Evolutionary conservation across 1,140 invertebrate species (phyloP).

Genomic region (Drosophila fuyamai): DNA sequence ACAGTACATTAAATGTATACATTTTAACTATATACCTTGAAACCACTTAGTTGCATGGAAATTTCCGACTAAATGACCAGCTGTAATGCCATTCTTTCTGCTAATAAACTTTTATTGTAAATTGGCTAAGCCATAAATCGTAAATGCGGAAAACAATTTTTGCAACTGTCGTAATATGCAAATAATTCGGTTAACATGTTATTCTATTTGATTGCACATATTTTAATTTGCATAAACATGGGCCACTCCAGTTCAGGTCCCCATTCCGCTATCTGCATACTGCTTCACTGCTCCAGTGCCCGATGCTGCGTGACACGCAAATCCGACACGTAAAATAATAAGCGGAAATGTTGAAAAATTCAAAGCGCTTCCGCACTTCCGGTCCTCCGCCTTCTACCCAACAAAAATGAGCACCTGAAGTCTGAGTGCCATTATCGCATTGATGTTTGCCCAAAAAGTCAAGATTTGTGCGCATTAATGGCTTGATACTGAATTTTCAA

Average conservation of each 20-base stretch:
- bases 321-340: constrained; percentile 81
- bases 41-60: neutral
- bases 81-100: neutral
- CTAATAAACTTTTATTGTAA: constrained; percentile 54
- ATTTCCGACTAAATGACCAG: constrained; percentile 1
- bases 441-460: constrained; percentile 70
- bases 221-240: constrained; percentile 73
- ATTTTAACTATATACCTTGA: no score
- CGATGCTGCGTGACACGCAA: constrained; percentile 68
- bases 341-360: constrained; percentile 83
- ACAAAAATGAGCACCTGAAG: constrained; percentile 38
- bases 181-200: constrained; percentile 68
- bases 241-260: neutral
- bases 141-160: constrained; percentile 18
- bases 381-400: constrained; percentile 1
- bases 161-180: constrained; percentile 58
- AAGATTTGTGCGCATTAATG: constrained; percentile 81
- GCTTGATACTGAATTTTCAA: constrained; percentile 78
- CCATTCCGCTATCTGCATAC: constrained; percentile 2
- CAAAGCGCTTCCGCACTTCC: constrained; percentile 66
- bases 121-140: constrained; percentile 32
- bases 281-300: constrained; percentile 33
- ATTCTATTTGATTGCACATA: constrained; percentile 70
- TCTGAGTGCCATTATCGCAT: constrained; percentile 67
- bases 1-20: no score